Conservation (phyloP, 2,888 invertebrate genomes). For the Patella caerulea region DNA sequence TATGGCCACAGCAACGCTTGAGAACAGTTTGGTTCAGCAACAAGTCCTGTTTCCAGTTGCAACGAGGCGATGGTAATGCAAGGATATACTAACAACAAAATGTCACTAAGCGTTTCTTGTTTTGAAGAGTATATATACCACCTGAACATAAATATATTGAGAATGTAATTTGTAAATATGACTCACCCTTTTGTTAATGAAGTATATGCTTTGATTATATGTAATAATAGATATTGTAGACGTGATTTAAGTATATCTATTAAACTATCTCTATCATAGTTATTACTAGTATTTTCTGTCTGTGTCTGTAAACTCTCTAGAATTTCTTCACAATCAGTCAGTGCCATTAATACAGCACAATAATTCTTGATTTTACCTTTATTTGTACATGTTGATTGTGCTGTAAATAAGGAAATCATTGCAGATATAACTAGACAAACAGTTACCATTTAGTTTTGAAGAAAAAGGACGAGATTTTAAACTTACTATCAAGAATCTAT, state of each 20-base stretch:
- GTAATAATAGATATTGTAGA: slow-evolving; percentile 48
- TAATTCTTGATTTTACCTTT: neutral
- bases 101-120: no score
- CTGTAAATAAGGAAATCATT: slow-evolving; percentile 31
- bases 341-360: neutral
- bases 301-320: slow-evolving; percentile 31
- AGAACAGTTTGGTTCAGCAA: no score
- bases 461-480: no score
- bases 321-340: slow-evolving; percentile 40
- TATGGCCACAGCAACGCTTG: no score
- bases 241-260: slow-evolving; percentile 43
- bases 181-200: slow-evolving; percentile 44
- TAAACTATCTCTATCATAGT: slow-evolving; percentile 41
- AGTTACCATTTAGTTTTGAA: no score
- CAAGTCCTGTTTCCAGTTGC: no score
- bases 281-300: slow-evolving; percentile 32
- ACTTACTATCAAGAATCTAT: no score
- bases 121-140: no score
- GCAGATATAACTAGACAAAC: no score
- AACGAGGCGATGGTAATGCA: no score
- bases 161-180: neutral
- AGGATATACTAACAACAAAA: no score
- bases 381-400: slow-evolving; percentile 25
- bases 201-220: slow-evolving; percentile 45
- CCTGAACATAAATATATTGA: no score